Base-by-base conservation (phyloP, 2,888 invertebrate genomes). In the Xestia rhomboidea region DNA sequence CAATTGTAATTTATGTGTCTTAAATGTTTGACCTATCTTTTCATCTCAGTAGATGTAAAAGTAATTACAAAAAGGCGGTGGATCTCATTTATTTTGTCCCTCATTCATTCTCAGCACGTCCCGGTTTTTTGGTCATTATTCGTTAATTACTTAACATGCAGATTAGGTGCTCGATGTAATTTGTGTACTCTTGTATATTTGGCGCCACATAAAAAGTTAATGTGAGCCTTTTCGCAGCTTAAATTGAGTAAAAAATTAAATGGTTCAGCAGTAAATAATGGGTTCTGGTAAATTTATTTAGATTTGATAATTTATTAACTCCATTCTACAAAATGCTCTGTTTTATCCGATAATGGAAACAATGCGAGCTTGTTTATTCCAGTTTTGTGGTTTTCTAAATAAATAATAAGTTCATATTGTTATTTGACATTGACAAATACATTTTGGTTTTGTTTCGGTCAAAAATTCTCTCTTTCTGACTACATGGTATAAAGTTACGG, bases 31-130 rank as follows among this genome's bases (percentile, higher is more conserved):
- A 27, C 38, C 38, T 76, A 67, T 75, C 64, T 87, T 68, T 76
- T 76, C 64, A 87, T 81, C 79, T 79, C 77, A 77, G 83, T 88
- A 80, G 72, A 87, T 86, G 89, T 84, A 89, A 92, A 91, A 91
- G 88, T 93, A 92, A 94, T 93, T 93, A 92, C 83, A 90, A 91
- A 92, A 91, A 87, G 90, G 90, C 89, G 87, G 87, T 87, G 83
- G 90, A 90, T 90, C 91, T 93, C 92, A 94, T 95, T 94, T 91
- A 92, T 93, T 92, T 92, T 88, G 89, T 82, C 86, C 85, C 79
- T 80, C 79, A 85, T 91, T 91, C 88, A 95, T 93, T 94, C 93
- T 73, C 81, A 91, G 91, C 95, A 94, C 94, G 94, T 93, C 84
- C 38, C 49, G 7, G 82, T 64, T 91, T 91, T 89, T 90, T 82